phyloP scores from a whole-genome alignment of 2,797 vertebrate genomes.

The Poeciliopsis paucimaculata region DNA sequence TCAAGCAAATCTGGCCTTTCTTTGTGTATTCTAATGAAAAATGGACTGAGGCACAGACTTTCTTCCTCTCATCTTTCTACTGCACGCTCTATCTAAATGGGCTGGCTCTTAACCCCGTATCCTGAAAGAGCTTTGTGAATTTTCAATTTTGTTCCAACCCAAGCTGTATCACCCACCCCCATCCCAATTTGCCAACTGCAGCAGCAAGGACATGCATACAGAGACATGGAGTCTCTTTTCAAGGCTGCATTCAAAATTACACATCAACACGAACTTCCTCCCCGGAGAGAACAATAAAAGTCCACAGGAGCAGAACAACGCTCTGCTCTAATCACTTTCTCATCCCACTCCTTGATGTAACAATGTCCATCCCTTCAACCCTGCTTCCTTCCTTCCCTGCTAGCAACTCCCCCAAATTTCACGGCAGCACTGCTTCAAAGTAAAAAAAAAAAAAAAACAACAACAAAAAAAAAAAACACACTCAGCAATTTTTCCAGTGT shows the following conservation, averaged over 20 bases:
- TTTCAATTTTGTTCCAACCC: conserved; percentile 62
- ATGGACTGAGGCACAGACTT: conserved; percentile 19
- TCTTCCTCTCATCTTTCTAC: conserved; percentile 35
- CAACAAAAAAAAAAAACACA: conserved; percentile 45
- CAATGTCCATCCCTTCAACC: conserved; percentile 30
- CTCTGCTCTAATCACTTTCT: conserved; percentile 62
- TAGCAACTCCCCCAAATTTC: conserved; percentile 58
- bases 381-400: conserved; percentile 53
- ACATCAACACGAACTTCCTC: conserved; percentile 54
- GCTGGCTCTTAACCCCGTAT: conserved; percentile 75
- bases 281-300: conserved; percentile 50
- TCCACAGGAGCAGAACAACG: conserved; percentile 47
- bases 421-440: conserved; percentile 55
- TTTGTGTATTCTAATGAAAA: conserved; percentile 23
- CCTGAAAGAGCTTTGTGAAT: conserved; percentile 69
- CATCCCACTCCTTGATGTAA: conserved; percentile 57
- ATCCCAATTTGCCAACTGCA: conserved; percentile 18
- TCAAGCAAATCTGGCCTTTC: neutral
- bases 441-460: conserved; percentile 40
- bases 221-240: conserved; percentile 47
- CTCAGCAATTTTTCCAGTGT: conserved; percentile 45
- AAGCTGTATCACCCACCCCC: conserved; percentile 28
- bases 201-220: conserved; percentile 53
- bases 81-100: conserved; percentile 69
- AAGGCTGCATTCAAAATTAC: conserved; percentile 70